Evolutionary conservation across 2,888 invertebrate genomes (phyloP), one percentile per base, ranked within the genome.

Genomic region (Epistrophe grossulariae): DNA sequence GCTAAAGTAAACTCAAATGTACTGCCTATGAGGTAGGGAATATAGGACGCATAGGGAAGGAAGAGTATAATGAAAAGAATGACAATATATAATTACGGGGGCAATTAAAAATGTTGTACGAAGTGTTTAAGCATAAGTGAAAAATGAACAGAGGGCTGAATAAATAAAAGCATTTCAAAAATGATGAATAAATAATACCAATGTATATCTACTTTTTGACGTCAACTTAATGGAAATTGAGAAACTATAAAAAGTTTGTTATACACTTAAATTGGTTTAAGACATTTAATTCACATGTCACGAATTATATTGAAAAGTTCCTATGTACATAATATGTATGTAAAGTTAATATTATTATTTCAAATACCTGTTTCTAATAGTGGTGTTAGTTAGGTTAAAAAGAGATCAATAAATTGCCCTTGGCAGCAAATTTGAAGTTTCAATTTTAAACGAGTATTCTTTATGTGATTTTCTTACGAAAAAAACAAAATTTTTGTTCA

Each of bases 101-200:
- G 43, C 62, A 62, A 62, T 62, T 62, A 62, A 62, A 62, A 62
- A 62, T 62, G 62, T 62, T 43, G 4, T 43, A 43, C 43, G 24
- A 28, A 62, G 40, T 62, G 62, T 43, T 60, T 60, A 38, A 40
- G 60, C 19, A 59, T 4, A 11, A 28, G 24, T 31, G 9, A 4
- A 31, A 15, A 60, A 10, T 7, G 9, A 24, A 43, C n/a, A 9
- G 62, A 62, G 43, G 13, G 15, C 40, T 62, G 43, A 43, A 24
- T 24, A 62, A 62, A 62, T 62, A 43, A 24, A 62, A 24, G 10
- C 11, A 55, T 43, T 62, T 43, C 24, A 24, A 24, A 19, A 19
- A 24, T 43, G 40, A 62, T 62, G 24, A 62, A 43, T 43, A 40
- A 40, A 62, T 24, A n/a, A 43, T 15, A 10, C n/a, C 0, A 8